Conservation (phyloP, 2,113 vertebrate genomes). For the Eolophus roseicapilla region DNA sequence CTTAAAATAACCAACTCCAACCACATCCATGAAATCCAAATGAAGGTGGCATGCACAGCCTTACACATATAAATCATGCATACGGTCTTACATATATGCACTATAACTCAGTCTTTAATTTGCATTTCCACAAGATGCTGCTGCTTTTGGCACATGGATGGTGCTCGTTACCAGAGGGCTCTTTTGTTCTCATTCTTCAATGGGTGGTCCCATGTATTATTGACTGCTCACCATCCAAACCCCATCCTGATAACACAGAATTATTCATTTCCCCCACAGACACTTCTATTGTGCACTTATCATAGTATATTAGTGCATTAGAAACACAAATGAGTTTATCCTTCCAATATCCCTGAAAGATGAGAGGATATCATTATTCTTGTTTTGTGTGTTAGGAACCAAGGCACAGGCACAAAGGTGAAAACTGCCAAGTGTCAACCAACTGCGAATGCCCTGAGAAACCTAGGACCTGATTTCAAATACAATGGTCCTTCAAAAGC, state of each 20-base stretch:
- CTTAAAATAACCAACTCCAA: neutral
- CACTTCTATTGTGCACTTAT: neutral
- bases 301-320: neutral
- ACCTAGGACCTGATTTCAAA: neutral
- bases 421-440: neutral
- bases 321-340: conserved; percentile 19
- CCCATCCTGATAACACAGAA: neutral
- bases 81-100: neutral
- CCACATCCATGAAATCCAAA: neutral
- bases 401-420: neutral
- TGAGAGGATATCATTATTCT: neutral
- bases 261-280: conserved; percentile 24
- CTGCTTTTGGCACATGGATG: conserved; percentile 10
- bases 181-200: conserved; percentile 15
- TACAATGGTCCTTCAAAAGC: neutral
- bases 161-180: neutral
- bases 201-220: conserved; percentile 20
- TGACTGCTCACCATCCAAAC: conserved; percentile 1
- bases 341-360: neutral
- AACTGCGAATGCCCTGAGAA: neutral
- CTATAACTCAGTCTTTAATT: neutral
- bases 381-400: neutral
- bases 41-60: neutral
- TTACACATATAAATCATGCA: neutral
- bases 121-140: neutral